Percentiles rank a stretch among this genome's conserved stretches.
These are phyloP conservation scores for Drosophila cardini DNA, from an alignment of 1,140 invertebrate species.

Conservation along the genomic window DNA sequence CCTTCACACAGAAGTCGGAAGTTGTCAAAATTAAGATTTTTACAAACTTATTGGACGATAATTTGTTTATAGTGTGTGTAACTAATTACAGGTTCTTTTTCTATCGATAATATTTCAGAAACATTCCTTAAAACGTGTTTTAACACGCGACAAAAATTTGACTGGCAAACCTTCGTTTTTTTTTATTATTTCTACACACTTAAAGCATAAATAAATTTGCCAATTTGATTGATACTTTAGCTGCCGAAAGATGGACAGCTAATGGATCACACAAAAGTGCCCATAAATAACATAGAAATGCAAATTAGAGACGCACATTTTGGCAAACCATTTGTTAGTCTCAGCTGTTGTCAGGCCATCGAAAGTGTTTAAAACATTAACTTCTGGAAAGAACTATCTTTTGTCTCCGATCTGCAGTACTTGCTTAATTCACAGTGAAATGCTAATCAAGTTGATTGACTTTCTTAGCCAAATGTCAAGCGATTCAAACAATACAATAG, in stretches of 20 bases:
- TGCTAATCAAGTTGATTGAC: slow-evolving; percentile 20
- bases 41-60: neutral
- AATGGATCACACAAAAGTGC: slow-evolving; percentile 18
- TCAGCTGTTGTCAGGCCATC: slow-evolving; percentile 25
- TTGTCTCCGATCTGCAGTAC: neutral
- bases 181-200: neutral
- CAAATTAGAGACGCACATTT: slow-evolving; percentile 35
- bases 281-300: slow-evolving; percentile 34
- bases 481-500: neutral
- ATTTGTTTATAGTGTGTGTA: neutral
- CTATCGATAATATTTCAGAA: slow-evolving; percentile 3
- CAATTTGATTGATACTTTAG: slow-evolving; percentile 9
- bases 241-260: slow-evolving; percentile 16
- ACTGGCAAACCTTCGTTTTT: slow-evolving; percentile 15
- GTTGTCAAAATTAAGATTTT: slow-evolving; percentile 7
- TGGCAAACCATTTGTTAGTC: slow-evolving; percentile 19
- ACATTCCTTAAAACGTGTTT: slow-evolving; percentile 48
- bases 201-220: slow-evolving; percentile 14
- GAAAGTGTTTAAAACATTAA: neutral
- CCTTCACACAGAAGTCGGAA: slow-evolving; percentile 12
- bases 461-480: slow-evolving; percentile 13
- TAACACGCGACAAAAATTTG: neutral
- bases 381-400: neutral
- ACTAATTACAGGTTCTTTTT: neutral
- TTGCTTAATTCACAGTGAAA: slow-evolving; percentile 19